Conservation (phyloP, 64 coral and sea anemone genomes). For the Exaiptasia diaphana region DNA sequence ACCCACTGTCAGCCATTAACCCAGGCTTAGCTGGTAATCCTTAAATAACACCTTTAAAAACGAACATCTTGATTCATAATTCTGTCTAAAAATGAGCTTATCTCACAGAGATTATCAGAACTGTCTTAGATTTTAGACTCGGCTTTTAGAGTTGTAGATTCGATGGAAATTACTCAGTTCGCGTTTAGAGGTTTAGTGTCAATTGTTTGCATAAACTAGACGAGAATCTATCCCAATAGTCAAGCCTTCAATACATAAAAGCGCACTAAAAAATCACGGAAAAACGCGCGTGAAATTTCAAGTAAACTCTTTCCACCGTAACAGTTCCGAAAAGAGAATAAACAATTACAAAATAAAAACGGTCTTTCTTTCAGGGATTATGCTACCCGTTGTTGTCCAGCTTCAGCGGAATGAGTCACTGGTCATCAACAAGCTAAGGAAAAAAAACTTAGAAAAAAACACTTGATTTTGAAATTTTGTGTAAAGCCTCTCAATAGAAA, state of each 20-base stretch:
- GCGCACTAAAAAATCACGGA: no score
- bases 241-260: no score
- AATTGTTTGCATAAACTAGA: no score
- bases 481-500: background rate
- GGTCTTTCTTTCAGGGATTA: background rate
- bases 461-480: background rate
- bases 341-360: background rate
- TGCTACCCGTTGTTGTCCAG: no score
- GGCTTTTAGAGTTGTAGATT: background rate
- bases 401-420: background rate
- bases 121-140: background rate
- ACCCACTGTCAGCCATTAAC: background rate
- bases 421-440: background rate
- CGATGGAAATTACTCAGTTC: background rate
- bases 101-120: background rate
- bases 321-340: background rate
- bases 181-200: background rate
- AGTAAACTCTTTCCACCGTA: background rate
- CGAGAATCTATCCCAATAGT: no score
- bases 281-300: no score
- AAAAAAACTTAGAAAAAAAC: background rate
- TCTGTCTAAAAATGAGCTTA: background rate
- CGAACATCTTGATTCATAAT: background rate
- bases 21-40: background rate
- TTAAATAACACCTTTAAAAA: background rate